Conservation (phyloP, 2,113 vertebrate species). For the Cepphus grylle region DNA sequence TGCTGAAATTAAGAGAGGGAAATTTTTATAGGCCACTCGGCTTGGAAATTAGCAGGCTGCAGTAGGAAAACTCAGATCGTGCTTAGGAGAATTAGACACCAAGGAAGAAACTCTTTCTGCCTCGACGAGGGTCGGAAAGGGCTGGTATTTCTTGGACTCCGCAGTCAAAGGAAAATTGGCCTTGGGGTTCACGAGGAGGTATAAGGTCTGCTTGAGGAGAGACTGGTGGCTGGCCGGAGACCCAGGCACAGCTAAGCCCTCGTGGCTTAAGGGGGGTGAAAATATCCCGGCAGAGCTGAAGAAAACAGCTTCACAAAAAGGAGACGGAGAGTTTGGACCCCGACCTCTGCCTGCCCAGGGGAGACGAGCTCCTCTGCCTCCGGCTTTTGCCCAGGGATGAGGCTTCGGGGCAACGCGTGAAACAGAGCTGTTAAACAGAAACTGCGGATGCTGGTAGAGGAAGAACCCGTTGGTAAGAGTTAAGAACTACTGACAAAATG, state of each 20-base stretch:
- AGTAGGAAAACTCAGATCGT: background rate
- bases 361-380: background rate
- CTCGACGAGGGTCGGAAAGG: background rate
- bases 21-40: background rate
- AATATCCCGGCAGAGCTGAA: background rate
- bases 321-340: background rate
- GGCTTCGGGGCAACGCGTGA: rapidly evolving
- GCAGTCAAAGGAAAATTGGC: background rate
- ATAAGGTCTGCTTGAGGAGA: background rate
- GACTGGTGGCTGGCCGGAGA: background rate
- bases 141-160: background rate
- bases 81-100: background rate
- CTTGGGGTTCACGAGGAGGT: background rate
- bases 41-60: background rate
- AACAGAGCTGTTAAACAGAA: background rate
- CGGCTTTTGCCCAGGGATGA: background rate
- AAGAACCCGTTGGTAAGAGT: rapidly evolving
- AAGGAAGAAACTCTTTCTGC: background rate
- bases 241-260: background rate
- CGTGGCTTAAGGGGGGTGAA: background rate
- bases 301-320: background rate
- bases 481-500: background rate
- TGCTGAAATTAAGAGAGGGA: background rate
- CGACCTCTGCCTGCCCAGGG: background rate
- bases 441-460: background rate